phyloP scores from a whole-genome alignment of 1,140 invertebrate genomes.

The Sitobion miscanthi region DNA sequence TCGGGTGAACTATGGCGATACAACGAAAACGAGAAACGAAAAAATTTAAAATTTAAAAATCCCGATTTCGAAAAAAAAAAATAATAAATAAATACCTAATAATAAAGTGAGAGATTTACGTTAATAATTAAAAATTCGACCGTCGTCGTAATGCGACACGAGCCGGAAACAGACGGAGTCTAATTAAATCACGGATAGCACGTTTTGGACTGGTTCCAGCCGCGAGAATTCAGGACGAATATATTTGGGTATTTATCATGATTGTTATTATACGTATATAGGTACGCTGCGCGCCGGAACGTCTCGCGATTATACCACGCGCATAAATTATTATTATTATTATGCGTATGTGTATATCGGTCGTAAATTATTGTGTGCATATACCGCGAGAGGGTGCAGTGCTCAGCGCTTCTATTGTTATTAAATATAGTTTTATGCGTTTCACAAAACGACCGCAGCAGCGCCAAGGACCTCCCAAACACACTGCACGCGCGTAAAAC shows the following conservation, averaged over 20 bases:
- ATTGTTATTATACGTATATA: neutral
- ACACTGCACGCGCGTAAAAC: neutral
- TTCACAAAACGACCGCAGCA: neutral
- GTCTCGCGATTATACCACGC: neutral
- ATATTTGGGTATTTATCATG: neutral
- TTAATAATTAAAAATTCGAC: neutral
- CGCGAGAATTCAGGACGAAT: conserved; percentile 4
- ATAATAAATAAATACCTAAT: neutral
- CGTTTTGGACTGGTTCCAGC: conserved; percentile 29
- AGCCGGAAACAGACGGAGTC: neutral
- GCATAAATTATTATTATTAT: neutral
- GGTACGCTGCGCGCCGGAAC: neutral
- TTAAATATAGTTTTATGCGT: neutral
- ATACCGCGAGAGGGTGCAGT: neutral
- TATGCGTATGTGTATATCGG: neutral
- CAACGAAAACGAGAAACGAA: neutral
- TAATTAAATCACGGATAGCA: neutral
- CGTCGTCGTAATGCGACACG: neutral
- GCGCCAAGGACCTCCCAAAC: neutral
- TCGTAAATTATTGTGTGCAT: neutral
- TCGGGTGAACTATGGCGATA: neutral
- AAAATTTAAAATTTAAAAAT: neutral
- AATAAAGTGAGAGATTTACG: neutral
- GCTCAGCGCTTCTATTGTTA: neutral
- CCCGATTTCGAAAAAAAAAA: neutral